These are phyloP conservation scores for Hypsibius dujardini DNA, from an alignment of 1,140 invertebrate genomes.

Conservation along the genomic window DNA sequence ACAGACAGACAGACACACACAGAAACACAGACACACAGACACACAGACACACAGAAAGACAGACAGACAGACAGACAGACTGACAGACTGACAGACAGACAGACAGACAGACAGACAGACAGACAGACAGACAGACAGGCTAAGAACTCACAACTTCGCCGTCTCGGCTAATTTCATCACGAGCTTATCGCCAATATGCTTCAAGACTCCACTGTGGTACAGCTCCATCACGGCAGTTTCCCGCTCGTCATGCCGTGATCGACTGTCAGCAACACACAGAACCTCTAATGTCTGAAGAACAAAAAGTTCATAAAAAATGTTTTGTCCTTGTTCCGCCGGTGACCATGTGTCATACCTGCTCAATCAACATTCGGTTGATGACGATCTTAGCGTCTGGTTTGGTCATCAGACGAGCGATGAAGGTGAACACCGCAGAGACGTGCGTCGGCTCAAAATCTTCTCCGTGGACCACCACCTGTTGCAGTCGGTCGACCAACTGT, in stretches of 20 bases:
- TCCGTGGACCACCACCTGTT: conserved; percentile 54
- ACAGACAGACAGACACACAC: no score
- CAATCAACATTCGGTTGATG: conserved; percentile 39
- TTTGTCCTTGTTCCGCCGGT: not conserved
- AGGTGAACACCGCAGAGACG: conserved; percentile 51
- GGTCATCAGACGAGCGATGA: conserved; percentile 49
- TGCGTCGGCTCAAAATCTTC: conserved; percentile 43
- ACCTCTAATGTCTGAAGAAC: conserved; percentile 34
- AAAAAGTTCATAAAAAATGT: not conserved
- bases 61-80: no score
- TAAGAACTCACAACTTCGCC: conserved; percentile 45
- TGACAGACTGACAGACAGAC: no score
- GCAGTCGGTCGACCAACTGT: conserved; percentile 60
- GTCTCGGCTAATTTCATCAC: conserved; percentile 43
- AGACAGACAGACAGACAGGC: no score
- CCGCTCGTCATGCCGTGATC: conserved; percentile 46
- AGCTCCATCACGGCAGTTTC: conserved; percentile 62
- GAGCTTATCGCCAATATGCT: conserved; percentile 40
- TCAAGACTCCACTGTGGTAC: conserved; percentile 47
- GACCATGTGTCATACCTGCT: conserved; percentile 33
- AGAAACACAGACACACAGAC: no score
- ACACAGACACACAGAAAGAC: no score
- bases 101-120: no score
- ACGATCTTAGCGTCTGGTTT: conserved; percentile 34
- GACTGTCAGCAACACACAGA: conserved; percentile 35